A percentile compares a stretch with the other conserved stretches of the same genome.
Evolutionary conservation across 2,113 vertebrate genomes (phyloP).

Genomic region (Aegypius monachus): DNA sequence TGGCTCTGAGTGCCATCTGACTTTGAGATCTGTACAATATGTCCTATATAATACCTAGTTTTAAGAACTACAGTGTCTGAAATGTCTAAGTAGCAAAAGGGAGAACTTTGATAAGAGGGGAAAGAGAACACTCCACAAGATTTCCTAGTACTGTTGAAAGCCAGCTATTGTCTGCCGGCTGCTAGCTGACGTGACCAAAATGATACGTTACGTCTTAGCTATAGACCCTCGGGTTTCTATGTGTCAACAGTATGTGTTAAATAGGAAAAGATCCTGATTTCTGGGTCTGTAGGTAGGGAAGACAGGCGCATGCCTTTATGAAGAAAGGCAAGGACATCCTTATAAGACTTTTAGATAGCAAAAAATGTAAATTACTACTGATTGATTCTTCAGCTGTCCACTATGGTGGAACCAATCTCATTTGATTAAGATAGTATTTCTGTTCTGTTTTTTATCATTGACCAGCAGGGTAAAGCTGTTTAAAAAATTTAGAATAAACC

Average conservation of each 20-base stretch:
- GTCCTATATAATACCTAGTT: not conserved
- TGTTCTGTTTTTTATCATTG: not conserved
- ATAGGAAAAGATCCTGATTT: not conserved
- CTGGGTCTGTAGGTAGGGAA: not conserved
- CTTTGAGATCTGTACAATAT: not conserved
- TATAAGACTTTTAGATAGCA: not conserved
- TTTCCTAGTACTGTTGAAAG: not conserved
- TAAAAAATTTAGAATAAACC: not conserved
- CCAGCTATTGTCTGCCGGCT: not conserved
- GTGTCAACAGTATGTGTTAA: not conserved
- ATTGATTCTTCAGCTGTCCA: not conserved
- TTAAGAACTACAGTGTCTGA: not conserved
- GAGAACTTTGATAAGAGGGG: not conserved
- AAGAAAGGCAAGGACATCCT: not conserved
- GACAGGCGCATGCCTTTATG: fast-evolving
- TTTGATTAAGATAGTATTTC: not conserved
- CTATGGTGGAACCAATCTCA: not conserved
- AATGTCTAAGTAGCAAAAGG: not conserved
- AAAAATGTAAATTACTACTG: not conserved
- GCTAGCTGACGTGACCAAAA: not conserved
- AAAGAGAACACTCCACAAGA: not conserved
- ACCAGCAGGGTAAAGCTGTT: not conserved
- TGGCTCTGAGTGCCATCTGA: not conserved
- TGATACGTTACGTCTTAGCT: not conserved
- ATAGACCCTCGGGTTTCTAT: not conserved